These are phyloP conservation scores for Cryptus armator DNA, from an alignment of 2,888 invertebrate species.

Conservation along the genomic window DNA sequence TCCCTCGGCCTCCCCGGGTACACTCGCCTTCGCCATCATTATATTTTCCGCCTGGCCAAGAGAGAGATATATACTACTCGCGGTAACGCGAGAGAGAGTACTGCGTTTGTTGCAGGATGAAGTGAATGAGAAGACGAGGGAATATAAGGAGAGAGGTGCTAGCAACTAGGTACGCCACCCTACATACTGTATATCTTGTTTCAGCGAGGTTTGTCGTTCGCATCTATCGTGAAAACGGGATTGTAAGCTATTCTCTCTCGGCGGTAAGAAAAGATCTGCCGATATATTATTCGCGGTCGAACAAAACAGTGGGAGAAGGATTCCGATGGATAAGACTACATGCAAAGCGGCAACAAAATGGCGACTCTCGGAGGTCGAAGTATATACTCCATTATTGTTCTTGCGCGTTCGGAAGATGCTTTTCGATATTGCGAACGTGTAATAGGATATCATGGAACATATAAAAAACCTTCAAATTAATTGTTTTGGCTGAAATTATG, in stretches of 20 bases:
- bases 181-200: neutral
- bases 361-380: slow-evolving; percentile 10
- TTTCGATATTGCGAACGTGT: neutral
- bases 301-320: slow-evolving; percentile 3
- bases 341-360: slow-evolving; percentile 61
- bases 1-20: slow-evolving; percentile 54
- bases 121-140: slow-evolving; percentile 34
- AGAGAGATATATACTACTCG: slow-evolving; percentile 36
- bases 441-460: neutral
- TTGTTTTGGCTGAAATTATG: neutral
- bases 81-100: neutral
- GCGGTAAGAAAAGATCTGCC: slow-evolving; percentile 20
- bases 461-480: too few species aligned
- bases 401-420: neutral
- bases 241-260: neutral
- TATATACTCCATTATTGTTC: neutral
- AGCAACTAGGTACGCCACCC: neutral
- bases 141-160: slow-evolving; percentile 13
- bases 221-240: neutral
- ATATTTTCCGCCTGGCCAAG: slow-evolving; percentile 80
- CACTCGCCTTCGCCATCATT: slow-evolving; percentile 81
- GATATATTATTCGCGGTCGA: slow-evolving; percentile 37
- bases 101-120: neutral
- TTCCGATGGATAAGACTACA: neutral
- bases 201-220: neutral